Conservation (phyloP, 1,140 invertebrate genomes). For the Anoplolepis gracilipes region DNA sequence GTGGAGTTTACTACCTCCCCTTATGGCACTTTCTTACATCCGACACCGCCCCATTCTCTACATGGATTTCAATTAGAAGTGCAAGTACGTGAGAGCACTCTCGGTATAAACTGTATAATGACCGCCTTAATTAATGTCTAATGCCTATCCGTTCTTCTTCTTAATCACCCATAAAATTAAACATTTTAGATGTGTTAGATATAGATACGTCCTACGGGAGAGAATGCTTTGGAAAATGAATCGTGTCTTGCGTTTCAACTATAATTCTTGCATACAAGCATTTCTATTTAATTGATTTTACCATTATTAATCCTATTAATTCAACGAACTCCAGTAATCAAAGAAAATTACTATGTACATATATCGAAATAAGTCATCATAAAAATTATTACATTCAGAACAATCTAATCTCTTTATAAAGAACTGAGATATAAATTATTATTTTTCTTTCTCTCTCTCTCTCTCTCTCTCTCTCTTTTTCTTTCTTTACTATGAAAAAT, state of each 20-base stretch:
- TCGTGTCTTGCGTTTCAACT: neutral
- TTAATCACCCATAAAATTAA: constrained; percentile 38
- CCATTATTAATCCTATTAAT: neutral
- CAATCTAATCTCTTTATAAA: neutral
- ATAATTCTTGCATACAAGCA: neutral
- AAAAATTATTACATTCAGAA: neutral
- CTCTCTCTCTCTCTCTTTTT: too few species aligned
- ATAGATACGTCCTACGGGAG: neutral
- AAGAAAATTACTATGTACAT: neutral
- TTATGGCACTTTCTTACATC: constrained; percentile 94
- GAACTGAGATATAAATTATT: neutral
- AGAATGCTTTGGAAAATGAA: neutral
- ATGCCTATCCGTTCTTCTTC: neutral
- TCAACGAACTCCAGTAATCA: neutral
- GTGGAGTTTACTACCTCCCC: constrained; percentile 96
- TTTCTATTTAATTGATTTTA: neutral
- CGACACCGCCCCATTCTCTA: constrained; percentile 90
- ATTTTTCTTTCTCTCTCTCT: too few species aligned
- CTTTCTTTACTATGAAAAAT: neutral
- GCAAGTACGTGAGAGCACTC: constrained; percentile 86
- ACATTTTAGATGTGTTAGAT: neutral
- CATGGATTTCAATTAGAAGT: constrained; percentile 96
- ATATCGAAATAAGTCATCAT: neutral
- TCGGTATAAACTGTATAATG: constrained; percentile 55
- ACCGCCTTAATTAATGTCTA: constrained; percentile 47